These are phyloP conservation scores for Drosophila lacteicornis DNA, from an alignment of 1,140 invertebrate genomes.

Conservation along the genomic window DNA sequence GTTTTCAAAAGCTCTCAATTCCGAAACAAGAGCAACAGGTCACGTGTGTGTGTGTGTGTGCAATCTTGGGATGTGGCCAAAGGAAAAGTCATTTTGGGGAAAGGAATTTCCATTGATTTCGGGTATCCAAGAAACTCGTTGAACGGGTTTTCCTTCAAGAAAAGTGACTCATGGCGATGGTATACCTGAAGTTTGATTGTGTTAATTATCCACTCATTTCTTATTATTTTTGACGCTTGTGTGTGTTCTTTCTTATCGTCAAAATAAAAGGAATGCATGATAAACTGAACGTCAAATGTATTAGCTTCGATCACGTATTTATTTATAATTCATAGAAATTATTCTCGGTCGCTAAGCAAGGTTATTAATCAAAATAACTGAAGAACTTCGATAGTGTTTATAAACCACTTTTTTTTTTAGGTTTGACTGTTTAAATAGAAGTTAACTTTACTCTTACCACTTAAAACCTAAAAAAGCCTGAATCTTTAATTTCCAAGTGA, in stretches of 20 bases:
- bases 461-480: background rate
- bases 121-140: slow-evolving; percentile 33
- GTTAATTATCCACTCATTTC: slow-evolving; percentile 39
- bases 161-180: slow-evolving; percentile 30
- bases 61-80: slow-evolving; percentile 3
- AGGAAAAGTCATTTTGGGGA: slow-evolving; percentile 30
- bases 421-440: background rate
- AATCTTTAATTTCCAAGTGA: no score
- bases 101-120: slow-evolving; percentile 28
- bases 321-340: slow-evolving; percentile 17
- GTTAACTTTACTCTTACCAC: background rate
- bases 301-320: slow-evolving; percentile 17
- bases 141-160: slow-evolving; percentile 44
- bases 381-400: background rate
- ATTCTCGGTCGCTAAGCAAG: background rate
- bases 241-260: slow-evolving; percentile 23
- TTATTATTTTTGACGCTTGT: slow-evolving; percentile 11
- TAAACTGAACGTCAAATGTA: background rate
- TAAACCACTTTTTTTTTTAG: background rate
- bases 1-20: slow-evolving; percentile 14
- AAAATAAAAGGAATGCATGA: slow-evolving; percentile 11
- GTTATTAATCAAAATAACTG: slow-evolving; percentile 7
- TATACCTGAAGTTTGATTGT: slow-evolving; percentile 32
- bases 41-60: background rate
- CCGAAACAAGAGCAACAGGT: slow-evolving; percentile 32